These are phyloP conservation scores for Anoura caudifer DNA, from an alignment of 2,113 vertebrate genomes.

Conservation along the genomic window DNA sequence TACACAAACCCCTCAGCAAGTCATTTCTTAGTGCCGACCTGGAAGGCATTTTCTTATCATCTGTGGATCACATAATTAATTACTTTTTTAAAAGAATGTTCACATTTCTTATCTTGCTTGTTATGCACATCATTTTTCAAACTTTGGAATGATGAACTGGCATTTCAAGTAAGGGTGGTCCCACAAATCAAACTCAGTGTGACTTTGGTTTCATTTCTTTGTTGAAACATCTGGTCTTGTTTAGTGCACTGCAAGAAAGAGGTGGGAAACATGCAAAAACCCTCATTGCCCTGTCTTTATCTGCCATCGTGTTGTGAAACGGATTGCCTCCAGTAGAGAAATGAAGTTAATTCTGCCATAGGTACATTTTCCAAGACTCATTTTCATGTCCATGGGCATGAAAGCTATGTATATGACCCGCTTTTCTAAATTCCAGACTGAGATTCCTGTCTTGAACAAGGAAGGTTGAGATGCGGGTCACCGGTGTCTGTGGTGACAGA, in stretches of 20 bases:
- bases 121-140: slow-evolving; percentile 58
- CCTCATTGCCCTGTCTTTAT: neutral
- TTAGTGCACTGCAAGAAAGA: slow-evolving; percentile 34
- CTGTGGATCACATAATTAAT: slow-evolving; percentile 35
- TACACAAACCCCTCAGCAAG: neutral
- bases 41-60: slow-evolving; percentile 38
- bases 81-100: slow-evolving; percentile 42
- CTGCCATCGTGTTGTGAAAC: slow-evolving; percentile 18
- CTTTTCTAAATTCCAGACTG: slow-evolving; percentile 63
- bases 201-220: slow-evolving; percentile 49
- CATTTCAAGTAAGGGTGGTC: slow-evolving; percentile 65
- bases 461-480: slow-evolving; percentile 56
- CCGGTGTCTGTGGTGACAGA: slow-evolving; percentile 28
- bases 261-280: neutral
- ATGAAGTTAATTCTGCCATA: slow-evolving; percentile 66
- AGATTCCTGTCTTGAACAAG: slow-evolving; percentile 48
- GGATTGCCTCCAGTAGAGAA: slow-evolving; percentile 65
- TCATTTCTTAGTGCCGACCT: neutral
- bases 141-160: slow-evolving; percentile 22
- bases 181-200: slow-evolving; percentile 63
- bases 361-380: slow-evolving; percentile 69
- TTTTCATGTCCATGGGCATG: slow-evolving; percentile 50
- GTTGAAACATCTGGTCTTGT: slow-evolving; percentile 60
- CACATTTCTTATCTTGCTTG: slow-evolving; percentile 55
- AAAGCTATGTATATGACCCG: slow-evolving; percentile 51